Evolutionary conservation across 2,888 invertebrate species (phyloP).

Genomic region (Leptopilina syphax): DNA sequence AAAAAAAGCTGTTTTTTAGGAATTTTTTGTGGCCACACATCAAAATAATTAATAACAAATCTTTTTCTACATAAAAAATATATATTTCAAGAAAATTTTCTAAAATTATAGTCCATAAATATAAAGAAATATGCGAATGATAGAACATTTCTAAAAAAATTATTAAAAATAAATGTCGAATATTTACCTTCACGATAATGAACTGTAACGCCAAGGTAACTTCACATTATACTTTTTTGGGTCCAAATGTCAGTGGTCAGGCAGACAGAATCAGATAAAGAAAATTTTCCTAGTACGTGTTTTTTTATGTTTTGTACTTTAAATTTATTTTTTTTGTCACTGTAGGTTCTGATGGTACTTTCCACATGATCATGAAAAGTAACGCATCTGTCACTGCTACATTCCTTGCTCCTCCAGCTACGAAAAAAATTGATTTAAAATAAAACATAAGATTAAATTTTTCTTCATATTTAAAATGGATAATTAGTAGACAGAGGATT

Average conservation of each 20-base stretch:
- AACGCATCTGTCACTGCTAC: not conserved
- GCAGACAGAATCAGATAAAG: conserved; percentile 5
- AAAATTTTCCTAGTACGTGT: not conserved
- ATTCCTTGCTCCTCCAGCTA: not conserved
- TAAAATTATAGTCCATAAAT: too few species aligned
- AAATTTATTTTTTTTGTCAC: not conserved
- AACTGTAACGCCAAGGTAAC: conserved; percentile 24
- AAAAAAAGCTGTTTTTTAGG: too few species aligned
- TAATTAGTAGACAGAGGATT: not conserved
- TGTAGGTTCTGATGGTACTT: not conserved
- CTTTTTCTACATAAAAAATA: too few species aligned
- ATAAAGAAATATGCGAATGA: too few species aligned
- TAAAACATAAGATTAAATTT: not conserved
- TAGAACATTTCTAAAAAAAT: too few species aligned
- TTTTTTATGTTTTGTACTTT: conserved; percentile 1
- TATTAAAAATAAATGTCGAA: not conserved
- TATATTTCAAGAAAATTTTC: too few species aligned
- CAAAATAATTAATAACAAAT: too few species aligned
- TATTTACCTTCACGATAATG: conserved; percentile 8
- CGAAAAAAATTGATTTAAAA: not conserved
- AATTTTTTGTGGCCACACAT: too few species aligned
- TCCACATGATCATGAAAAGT: not conserved
- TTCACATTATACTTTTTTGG: not conserved
- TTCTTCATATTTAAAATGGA: not conserved
- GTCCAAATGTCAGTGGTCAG: conserved; percentile 36